Percentiles rank a stretch among this genome's conserved stretches.
Conservation (phyloP, 2,888 invertebrate genomes). For the Caenorhabditis sp. region DNA sequence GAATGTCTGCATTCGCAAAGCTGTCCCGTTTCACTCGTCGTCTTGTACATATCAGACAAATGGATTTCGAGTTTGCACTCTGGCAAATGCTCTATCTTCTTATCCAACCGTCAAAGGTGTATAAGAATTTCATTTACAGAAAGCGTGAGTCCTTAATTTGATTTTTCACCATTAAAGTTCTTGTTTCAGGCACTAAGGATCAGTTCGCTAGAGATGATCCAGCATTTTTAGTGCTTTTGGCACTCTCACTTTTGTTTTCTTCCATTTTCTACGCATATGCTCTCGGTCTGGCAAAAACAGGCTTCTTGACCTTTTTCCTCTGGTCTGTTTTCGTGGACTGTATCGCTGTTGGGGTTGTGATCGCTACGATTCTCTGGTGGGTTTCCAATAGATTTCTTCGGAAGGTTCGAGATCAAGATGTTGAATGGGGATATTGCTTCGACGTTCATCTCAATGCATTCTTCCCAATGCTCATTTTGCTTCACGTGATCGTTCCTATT, state of each 20-base stretch:
- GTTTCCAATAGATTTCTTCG: slow-evolving; percentile 90
- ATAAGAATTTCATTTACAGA: slow-evolving; percentile 96
- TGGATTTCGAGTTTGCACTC: slow-evolving; percentile 99
- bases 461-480: slow-evolving; percentile 94
- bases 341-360: slow-evolving; percentile 91
- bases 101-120: slow-evolving; percentile 94
- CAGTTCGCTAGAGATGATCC: slow-evolving; percentile 99
- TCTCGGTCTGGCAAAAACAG: slow-evolving; percentile 84
- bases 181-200: slow-evolving; percentile 94
- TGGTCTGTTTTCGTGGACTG: slow-evolving; percentile 97
- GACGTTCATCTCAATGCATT: slow-evolving; percentile 99
- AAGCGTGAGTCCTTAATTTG: slow-evolving; percentile 89
- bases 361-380: slow-evolving; percentile 91
- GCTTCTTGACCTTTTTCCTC: slow-evolving; percentile 90
- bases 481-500: slow-evolving; percentile 94
- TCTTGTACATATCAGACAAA: slow-evolving; percentile 84
- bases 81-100: slow-evolving; percentile 99
- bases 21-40: slow-evolving; percentile 78
- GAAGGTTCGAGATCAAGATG: slow-evolving; percentile 87
- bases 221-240: slow-evolving; percentile 94
- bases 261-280: slow-evolving; percentile 75
- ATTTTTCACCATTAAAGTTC: no score
- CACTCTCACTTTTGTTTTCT: slow-evolving; percentile 72
- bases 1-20: slow-evolving; percentile 82
- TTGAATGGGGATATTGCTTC: slow-evolving; percentile 99